A percentile compares a stretch with the other conserved stretches of the same genome.
Conservation (phyloP, 2,113 vertebrate genomes). For the Varanus salvator region DNA sequence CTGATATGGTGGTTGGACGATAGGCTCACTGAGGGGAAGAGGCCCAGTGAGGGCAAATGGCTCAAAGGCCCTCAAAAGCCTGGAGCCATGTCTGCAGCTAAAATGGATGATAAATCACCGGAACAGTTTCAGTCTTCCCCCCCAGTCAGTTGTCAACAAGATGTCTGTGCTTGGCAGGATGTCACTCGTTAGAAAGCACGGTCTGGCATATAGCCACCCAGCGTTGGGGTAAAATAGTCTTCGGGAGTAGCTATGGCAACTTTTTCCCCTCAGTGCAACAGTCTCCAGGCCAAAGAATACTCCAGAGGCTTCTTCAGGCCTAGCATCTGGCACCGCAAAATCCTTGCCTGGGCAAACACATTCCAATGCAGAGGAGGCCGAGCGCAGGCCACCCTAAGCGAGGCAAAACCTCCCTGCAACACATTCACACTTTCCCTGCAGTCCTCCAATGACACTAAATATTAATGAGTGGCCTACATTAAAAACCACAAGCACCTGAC, state of each 20-base stretch:
- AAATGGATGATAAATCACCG: not conserved
- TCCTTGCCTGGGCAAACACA: not conserved
- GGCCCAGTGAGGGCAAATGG: too few species aligned
- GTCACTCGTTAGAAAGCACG: not conserved
- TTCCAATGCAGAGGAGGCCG: slow-evolving; percentile 27
- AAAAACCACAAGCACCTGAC: slow-evolving; percentile 52
- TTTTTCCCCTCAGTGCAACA: not conserved
- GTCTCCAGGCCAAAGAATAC: not conserved
- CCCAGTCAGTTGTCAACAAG: not conserved
- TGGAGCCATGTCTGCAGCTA: not conserved
- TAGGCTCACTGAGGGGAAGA: too few species aligned
- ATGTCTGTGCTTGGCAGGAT: too few species aligned
- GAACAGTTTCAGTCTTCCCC: not conserved
- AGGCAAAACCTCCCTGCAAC: not conserved
- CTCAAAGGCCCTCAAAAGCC: too few species aligned
- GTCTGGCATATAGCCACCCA: not conserved
- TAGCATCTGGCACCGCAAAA: not conserved
- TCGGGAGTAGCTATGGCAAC: not conserved
- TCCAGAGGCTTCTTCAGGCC: not conserved
- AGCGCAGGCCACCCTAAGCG: not conserved
- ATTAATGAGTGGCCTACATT: slow-evolving; percentile 66
- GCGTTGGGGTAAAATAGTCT: not conserved
- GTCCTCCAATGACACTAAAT: slow-evolving; percentile 49
- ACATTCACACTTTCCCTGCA: slow-evolving; percentile 1
- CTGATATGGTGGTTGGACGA: too few species aligned